Evolutionary conservation across 2,797 vertebrate genomes (phyloP).

Genomic region (Ptychobarbus kaznakovi): DNA sequence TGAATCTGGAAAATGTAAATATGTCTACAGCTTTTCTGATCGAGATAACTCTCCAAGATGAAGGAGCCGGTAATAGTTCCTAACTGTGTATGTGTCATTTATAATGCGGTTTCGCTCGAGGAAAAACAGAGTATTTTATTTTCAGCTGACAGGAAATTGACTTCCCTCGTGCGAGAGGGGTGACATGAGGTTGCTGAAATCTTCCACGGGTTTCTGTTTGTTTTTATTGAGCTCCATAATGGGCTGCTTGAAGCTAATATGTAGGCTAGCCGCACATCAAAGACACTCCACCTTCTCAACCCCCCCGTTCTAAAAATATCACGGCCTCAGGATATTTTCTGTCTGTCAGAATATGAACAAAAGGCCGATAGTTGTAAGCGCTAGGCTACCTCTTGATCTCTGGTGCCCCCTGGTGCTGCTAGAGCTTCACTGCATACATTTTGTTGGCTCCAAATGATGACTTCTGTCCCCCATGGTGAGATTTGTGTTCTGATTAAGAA

Average conservation of each 20-base stretch:
- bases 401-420: conserved; percentile 71
- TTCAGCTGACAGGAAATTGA: conserved; percentile 75
- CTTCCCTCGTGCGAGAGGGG: conserved; percentile 58
- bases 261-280: conserved; percentile 62
- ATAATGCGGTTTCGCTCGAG: conserved; percentile 57
- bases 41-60: conserved; percentile 64
- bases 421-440: conserved; percentile 20
- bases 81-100: conserved; percentile 65
- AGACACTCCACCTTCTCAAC: conserved; percentile 53
- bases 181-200: conserved; percentile 63
- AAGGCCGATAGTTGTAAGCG: conserved; percentile 43
- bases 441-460: background rate
- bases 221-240: conserved; percentile 73
- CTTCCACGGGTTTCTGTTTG: conserved; percentile 66
- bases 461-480: conserved; percentile 16
- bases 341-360: conserved; percentile 63
- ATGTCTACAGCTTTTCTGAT: conserved; percentile 62
- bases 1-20: conserved; percentile 71
- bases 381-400: conserved; percentile 37
- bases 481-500: conserved; percentile 55
- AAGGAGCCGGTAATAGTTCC: conserved; percentile 68
- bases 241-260: conserved; percentile 64
- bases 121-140: conserved; percentile 64
- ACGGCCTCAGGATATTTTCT: conserved; percentile 63
- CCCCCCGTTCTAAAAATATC: conserved; percentile 58